Conservation (phyloP, 2,888 invertebrate species). For the Lithophane semibrunnea region DNA sequence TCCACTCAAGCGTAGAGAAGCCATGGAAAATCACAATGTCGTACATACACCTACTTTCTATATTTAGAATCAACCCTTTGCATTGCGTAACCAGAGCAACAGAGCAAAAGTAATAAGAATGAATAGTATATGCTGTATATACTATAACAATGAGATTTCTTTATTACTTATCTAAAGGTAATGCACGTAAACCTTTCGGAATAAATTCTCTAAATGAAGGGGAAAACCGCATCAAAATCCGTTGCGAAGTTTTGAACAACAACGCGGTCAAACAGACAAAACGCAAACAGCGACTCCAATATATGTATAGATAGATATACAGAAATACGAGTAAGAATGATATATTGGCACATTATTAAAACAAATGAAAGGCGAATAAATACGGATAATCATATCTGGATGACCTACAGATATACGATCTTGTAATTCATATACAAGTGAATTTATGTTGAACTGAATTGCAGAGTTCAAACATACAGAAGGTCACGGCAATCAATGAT, state of each 20-base stretch:
- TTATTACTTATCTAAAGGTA: not conserved
- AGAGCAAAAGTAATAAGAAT: slow-evolving; percentile 25
- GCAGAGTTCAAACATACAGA: slow-evolving; percentile 22
- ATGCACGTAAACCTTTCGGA: not conserved
- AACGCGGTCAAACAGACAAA: not conserved
- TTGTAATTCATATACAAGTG: slow-evolving; percentile 9
- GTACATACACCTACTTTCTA: slow-evolving; percentile 33
- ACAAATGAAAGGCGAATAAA: slow-evolving; percentile 29
- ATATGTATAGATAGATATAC: not conserved
- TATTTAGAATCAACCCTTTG: slow-evolving; percentile 57
- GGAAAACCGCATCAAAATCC: not conserved
- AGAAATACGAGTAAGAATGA: not conserved
- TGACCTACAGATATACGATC: slow-evolving; percentile 3
- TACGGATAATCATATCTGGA: not conserved
- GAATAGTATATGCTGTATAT: too few species aligned
- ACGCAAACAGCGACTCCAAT: not conserved
- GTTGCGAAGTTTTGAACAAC: not conserved
- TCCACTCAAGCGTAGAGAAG: slow-evolving; percentile 42
- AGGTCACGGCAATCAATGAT: slow-evolving; percentile 33
- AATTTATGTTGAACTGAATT: slow-evolving; percentile 22
- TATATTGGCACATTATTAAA: not conserved
- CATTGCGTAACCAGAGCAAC: slow-evolving; percentile 21
- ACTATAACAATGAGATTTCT: too few species aligned
- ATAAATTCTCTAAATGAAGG: not conserved
- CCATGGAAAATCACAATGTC: slow-evolving; percentile 56